These are phyloP conservation scores for Orbicella faveolata DNA, from an alignment of 64 coral and sea anemone species.

Conservation along the genomic window DNA sequence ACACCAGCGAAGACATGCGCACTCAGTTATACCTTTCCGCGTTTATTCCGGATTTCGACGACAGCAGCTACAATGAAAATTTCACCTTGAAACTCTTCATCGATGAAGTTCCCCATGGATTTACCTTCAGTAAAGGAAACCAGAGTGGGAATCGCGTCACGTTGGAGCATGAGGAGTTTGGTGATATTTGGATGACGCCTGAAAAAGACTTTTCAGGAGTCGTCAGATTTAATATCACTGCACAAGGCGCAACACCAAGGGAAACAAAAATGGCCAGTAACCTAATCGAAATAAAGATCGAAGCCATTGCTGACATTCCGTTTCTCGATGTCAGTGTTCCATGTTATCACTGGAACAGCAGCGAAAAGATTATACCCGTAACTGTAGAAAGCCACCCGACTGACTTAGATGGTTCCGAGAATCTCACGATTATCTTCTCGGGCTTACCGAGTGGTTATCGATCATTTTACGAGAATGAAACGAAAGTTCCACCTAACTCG, in stretches of 20 bases:
- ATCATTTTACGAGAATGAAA: background rate
- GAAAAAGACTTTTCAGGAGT: conserved; percentile 41
- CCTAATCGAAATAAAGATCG: conserved; percentile 24
- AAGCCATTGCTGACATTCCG: conserved; percentile 44
- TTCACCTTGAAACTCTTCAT: conserved; percentile 29
- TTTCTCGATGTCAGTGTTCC: conserved; percentile 6
- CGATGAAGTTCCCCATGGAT: conserved; percentile 15
- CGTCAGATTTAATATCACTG: conserved; percentile 5
- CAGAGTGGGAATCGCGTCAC: background rate
- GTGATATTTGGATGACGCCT: conserved; percentile 29
- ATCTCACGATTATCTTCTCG: conserved; percentile 6
- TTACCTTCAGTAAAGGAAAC: conserved; percentile 34
- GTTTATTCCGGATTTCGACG: conserved; percentile 20
- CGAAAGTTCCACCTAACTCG: background rate
- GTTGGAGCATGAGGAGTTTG: conserved; percentile 22
- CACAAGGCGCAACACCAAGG: background rate
- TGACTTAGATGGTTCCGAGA: conserved; percentile 55
- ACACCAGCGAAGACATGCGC: conserved; percentile 24
- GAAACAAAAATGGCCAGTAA: background rate
- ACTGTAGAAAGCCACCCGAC: background rate
- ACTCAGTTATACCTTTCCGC: conserved; percentile 37
- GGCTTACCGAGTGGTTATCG: conserved; percentile 51
- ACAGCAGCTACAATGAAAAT: conserved; percentile 5
- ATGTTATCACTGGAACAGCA: conserved; percentile 42
- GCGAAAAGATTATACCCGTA: conserved; percentile 37